Percentiles rank a stretch among this genome's conserved stretches.
phyloP scores from a whole-genome alignment of 2,797 vertebrate species.

The Tenualosa ilisha region DNA sequence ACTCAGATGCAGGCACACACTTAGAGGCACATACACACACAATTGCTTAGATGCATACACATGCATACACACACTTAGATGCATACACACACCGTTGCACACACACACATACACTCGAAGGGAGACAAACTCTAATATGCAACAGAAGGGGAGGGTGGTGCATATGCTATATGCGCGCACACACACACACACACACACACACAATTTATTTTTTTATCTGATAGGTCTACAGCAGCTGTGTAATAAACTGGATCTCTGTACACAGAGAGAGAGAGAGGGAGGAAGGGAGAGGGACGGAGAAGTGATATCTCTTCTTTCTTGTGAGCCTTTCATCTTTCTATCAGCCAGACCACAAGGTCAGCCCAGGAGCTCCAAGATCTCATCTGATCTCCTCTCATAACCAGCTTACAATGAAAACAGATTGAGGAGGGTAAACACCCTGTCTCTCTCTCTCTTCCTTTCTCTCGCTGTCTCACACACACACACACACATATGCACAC shows the following conservation, averaged over 20 bases:
- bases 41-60: not conserved
- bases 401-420: not conserved
- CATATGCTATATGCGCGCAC: not conserved
- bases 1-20: not conserved
- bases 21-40: not conserved
- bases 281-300: not conserved
- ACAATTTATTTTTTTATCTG: not conserved
- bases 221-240: not conserved
- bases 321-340: not conserved
- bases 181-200: too few relatives aligned
- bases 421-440: not conserved
- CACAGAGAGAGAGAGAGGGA: not conserved
- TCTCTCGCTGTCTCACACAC: not conserved
- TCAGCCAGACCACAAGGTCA: not conserved
- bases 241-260: not conserved
- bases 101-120: not conserved
- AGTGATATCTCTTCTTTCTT: not conserved
- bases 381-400: too few relatives aligned
- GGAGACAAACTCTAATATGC: not conserved
- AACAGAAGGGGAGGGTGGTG: too few relatives aligned
- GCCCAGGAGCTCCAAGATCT: not conserved
- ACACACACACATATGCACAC: conserved; percentile 8
- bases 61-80: not conserved
- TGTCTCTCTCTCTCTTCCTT: too few relatives aligned
- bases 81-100: not conserved